Base-by-base conservation (phyloP, 2,113 vertebrate genomes). In the Urocolius indicus region DNA sequence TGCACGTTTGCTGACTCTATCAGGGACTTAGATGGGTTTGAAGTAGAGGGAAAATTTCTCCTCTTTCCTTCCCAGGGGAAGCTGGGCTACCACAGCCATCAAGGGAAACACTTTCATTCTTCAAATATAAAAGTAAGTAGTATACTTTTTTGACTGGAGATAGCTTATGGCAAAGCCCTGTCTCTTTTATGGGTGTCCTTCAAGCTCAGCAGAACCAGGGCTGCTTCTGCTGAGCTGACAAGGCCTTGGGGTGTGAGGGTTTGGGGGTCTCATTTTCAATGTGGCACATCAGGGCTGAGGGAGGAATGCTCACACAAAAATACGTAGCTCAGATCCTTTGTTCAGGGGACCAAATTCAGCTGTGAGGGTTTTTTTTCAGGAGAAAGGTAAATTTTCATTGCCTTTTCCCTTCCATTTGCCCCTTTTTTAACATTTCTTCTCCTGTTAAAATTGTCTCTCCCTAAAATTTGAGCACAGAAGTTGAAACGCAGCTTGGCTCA, bases 171-270 rank as follows among this genome's bases (percentile, higher is more conserved):
- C 48, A 88, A 87, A 87, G 14, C 9, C 32, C 32, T 82, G 51
- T 4, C 66, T 82, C 22, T 13, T 8, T 32, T 61, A 79, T 45
- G 48, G 32, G 41, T 63, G 58, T 83, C 83, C 79, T 87, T 63
- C 3, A 12, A 72, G 29, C 45, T 94, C 90, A 57, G 45, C 82
- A 92, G 34, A 90, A 58, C 34, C 19, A 65, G 13, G 36, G 57
- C 9, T 49, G 7, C 51, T 87, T 48, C 38, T 94, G 84, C 84
- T 87, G 91, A 96, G 62, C 46, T 0, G 1, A 84, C 59, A 77
- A 24, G 54, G 32, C 49, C 0, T 0, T 27, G 9, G 6, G 7
- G 1, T n/a, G 24, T 11, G 55, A 41, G 19, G 78, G 16, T 10
- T 27, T 32, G 54, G 38, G 78, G 62, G 45, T 79, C 26, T 41